Evolutionary conservation across 1,140 invertebrate genomes (phyloP), one percentile per base, ranked within the genome.

Genomic region (Drosophila tani): DNA sequence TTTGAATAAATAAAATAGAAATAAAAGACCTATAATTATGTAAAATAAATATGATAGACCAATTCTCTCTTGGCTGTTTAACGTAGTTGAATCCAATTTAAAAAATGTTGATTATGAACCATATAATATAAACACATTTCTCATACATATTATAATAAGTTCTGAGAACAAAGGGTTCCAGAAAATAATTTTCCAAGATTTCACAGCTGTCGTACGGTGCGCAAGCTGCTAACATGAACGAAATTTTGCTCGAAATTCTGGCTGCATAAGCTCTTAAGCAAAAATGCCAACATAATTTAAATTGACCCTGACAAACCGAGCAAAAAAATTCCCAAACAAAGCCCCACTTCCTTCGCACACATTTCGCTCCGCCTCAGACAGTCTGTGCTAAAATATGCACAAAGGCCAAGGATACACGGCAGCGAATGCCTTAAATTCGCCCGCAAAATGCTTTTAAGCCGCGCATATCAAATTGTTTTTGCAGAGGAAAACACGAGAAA

Each of bases 401-500:
- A 74, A 74, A 74, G 70, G 68, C 68, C 68, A 59, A 73, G 41
- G 55, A 73, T 40, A 58, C 69, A 73, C 68, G 70, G 68, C 60
- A 66, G 43, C 40, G 73, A 62, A 32, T 66, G 51, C 45, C 65
- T 47, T 49, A 59, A 79, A 67, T 49, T 59, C 66, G 14, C 58
- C 58, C 66, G 35, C 60, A 79, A 83, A 83, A 79, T 79, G 71
- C 58, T 83, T 83, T 83, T 62, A 82, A 66, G 55, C 57, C 47
- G 43, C 74, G 68, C 74, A 81, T 64, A 79, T 86, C 45, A 81
- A 81, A 88, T 87, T 67, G 79, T 75, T 82, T 58, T 77, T 57
- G 38, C 41, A 9, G 35, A 24, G 24, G 58, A 50, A 56, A 63
- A 55, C 49, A 56, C 7, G 58, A 17, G 38, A 29, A 46, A 43